phyloP scores from a whole-genome alignment of 2,888 invertebrate genomes.

The Phaonia tiefii region DNA sequence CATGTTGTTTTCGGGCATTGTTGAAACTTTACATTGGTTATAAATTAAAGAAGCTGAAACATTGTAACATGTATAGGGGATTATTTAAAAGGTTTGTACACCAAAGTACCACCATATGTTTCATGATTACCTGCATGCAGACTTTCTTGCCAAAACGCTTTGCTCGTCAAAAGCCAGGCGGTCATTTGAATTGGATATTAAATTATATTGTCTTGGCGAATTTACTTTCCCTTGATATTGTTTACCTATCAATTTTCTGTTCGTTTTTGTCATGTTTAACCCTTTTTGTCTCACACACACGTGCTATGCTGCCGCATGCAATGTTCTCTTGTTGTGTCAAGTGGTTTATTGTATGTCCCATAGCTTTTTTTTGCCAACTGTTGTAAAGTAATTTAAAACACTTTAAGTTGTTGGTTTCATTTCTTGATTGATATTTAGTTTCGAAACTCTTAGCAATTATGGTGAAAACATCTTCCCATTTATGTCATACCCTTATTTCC shows the following conservation, averaged over 20 bases:
- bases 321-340: no score
- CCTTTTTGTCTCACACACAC: not conserved
- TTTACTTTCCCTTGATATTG: no score
- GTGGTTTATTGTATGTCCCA: not conserved
- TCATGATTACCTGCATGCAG: no score
- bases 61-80: no score
- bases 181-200: not conserved
- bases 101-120: no score
- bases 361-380: slow-evolving; percentile 46
- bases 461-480: no score
- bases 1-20: slow-evolving; percentile 42
- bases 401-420: slow-evolving; percentile 31
- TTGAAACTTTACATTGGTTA: slow-evolving; percentile 49
- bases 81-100: no score
- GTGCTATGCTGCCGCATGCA: not conserved
- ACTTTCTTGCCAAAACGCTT: no score
- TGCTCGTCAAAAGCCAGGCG: no score
- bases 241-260: slow-evolving; percentile 13
- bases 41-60: no score
- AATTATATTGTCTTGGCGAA: not conserved
- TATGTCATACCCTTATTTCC: slow-evolving; percentile 9
- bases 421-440: slow-evolving; percentile 30
- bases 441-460: not conserved
- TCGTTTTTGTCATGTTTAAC: not conserved
- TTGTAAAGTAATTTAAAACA: slow-evolving; percentile 55